Evolutionary conservation across 1,140 invertebrate genomes (phyloP).

Genomic region (Bombyx mandarina): DNA sequence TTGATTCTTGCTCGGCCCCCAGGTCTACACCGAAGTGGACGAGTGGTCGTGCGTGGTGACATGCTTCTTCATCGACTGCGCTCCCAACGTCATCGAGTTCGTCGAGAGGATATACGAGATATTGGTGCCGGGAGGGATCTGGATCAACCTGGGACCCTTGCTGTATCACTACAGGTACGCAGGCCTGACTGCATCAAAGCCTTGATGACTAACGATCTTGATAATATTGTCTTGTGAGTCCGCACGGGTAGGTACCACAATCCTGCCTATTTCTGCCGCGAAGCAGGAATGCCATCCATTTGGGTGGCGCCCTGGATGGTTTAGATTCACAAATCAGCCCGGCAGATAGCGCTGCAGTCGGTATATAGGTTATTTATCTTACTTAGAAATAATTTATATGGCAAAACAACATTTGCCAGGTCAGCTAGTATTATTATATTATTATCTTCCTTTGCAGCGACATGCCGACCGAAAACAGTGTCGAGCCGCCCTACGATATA

Average conservation of each 20-base stretch:
- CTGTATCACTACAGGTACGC: slow-evolving; percentile 89
- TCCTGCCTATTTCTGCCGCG: too few relatives aligned
- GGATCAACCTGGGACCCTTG: slow-evolving; percentile 94
- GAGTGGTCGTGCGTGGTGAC: slow-evolving; percentile 95
- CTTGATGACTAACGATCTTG: too few relatives aligned
- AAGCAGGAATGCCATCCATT: too few relatives aligned
- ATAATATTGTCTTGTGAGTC: too few relatives aligned
- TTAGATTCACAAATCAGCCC: too few relatives aligned
- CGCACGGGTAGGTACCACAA: too few relatives aligned
- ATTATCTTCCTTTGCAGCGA: slow-evolving; percentile 74
- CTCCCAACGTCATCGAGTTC: slow-evolving; percentile 95
- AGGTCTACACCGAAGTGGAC: slow-evolving; percentile 83
- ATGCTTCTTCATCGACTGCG: slow-evolving; percentile 99
- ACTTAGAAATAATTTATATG: too few relatives aligned
- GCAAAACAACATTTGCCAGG: too few relatives aligned
- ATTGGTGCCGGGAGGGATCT: slow-evolving; percentile 88
- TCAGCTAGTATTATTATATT: neutral
- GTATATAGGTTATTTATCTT: neutral
- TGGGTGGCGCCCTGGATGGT: too few relatives aligned
- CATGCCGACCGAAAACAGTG: slow-evolving; percentile 88
- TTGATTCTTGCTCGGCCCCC: neutral
- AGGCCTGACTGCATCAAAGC: too few relatives aligned
- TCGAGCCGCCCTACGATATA: slow-evolving; percentile 94
- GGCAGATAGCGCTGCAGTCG: neutral
- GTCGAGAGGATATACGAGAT: slow-evolving; percentile 95